Conservation (phyloP, 2,797 vertebrate species). For the Natrix natrix region DNA sequence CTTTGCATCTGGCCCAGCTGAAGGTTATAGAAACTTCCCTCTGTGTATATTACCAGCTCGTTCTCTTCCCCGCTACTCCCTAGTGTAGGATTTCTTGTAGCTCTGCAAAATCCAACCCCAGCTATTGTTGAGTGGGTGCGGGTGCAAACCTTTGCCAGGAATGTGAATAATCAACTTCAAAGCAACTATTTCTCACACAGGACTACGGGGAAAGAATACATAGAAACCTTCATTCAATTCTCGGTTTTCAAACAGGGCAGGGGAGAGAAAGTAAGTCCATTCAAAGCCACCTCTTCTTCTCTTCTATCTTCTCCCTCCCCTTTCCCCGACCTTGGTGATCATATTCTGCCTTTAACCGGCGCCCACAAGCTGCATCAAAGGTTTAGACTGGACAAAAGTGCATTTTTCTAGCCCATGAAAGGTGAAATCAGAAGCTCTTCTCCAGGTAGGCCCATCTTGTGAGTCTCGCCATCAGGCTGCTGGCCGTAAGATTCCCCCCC, state of each 20-base stretch:
- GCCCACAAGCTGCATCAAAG: not conserved
- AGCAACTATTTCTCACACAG: slow-evolving; percentile 26
- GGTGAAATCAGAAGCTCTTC: not conserved
- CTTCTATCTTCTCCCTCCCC: not conserved
- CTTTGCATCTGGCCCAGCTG: not conserved
- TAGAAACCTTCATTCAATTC: slow-evolving; percentile 34
- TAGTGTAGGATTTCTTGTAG: slow-evolving; percentile 19
- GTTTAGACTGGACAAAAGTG: not conserved
- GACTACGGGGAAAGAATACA: slow-evolving; percentile 17
- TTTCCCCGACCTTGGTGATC: not conserved
- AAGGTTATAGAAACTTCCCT: not conserved
- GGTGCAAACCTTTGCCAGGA: slow-evolving; percentile 22
- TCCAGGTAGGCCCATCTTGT: not conserved
- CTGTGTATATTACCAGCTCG: not conserved
- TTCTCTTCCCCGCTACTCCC: no score
- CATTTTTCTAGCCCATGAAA: slow-evolving; percentile 1
- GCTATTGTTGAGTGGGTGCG: slow-evolving; percentile 18
- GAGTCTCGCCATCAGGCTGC: not conserved
- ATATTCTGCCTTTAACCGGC: not conserved
- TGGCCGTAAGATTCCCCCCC: not conserved
- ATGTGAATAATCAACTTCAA: slow-evolving; percentile 34
- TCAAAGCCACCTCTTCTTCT: not conserved
- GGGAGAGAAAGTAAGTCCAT: slow-evolving; percentile 16
- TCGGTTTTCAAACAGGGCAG: slow-evolving; percentile 7
- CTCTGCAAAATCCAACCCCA: not conserved